These are phyloP conservation scores for Timema cristinae DNA, from an alignment of 2,888 invertebrate species.

Conservation along the genomic window DNA sequence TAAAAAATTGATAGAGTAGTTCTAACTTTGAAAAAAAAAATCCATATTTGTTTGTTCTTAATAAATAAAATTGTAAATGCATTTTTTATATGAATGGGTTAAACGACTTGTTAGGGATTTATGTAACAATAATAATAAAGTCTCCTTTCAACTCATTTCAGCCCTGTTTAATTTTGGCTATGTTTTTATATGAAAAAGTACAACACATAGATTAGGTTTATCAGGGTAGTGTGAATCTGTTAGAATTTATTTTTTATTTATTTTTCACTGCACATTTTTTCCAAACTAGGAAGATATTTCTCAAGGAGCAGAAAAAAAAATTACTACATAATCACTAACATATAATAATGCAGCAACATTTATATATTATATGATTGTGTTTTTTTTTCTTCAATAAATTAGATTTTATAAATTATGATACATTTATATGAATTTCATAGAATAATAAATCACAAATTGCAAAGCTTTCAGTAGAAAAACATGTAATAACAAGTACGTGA, in stretches of 20 bases:
- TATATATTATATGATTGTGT: constrained; percentile 19
- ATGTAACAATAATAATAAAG: background rate
- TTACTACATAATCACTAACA: constrained; percentile 16
- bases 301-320: constrained; percentile 1
- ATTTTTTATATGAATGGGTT: too few species aligned
- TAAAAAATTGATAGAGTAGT: too few species aligned
- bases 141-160: constrained; percentile 23
- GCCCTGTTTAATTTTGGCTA: constrained; percentile 30
- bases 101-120: too few species aligned
- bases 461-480: constrained; percentile 30
- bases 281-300: background rate
- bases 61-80: too few species aligned
- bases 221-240: constrained; percentile 29
- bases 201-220: constrained; percentile 29
- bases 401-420: constrained; percentile 6
- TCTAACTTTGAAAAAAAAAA: too few species aligned
- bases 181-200: constrained; percentile 31
- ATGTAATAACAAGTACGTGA: constrained; percentile 24
- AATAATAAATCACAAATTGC: constrained; percentile 18
- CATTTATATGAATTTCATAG: constrained; percentile 14
- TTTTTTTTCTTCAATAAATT: constrained; percentile 2
- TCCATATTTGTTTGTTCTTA: too few species aligned
- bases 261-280: constrained; percentile 5
- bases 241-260: constrained; percentile 16
- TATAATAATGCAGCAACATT: constrained; percentile 21